Evolutionary conservation across 1,140 invertebrate species (phyloP), one percentile per base, ranked within the genome.

Genomic region (Ceratoteleas bidentatus): DNA sequence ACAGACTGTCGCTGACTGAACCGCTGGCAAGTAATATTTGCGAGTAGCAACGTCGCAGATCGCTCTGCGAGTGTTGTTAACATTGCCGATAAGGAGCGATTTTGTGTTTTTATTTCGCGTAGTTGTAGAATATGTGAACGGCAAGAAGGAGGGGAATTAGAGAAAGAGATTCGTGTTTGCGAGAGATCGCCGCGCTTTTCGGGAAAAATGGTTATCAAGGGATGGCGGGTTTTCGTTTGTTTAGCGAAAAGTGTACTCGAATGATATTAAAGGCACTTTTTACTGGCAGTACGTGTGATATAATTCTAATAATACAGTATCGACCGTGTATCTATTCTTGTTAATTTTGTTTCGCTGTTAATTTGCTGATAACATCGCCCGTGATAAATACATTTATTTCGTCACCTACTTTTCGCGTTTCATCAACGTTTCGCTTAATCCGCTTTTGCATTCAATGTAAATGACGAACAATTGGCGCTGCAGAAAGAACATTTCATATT

Each of bases 1-100:
- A 81, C 47, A 81, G 89, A 80, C 13, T 89, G 0, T 91, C 90
- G 0, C 75, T 90, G 0, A 76, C 86, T 15, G 87, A 88, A 50
- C 74, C 82, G 43, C n/a, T 75, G 83, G 87, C 86, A 83, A 85
- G 82, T 69, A 57, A 24, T 24, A 24, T 24, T 24, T 4, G 24
- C 24, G 24, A 2, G 24, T 24, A 24, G 24, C 24, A 24, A 24
- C 24, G 24, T 24, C 24, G 24, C 24, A 24, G 24, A 1, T 24
- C 24, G 24, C n/a, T n/a, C n/a, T n/a, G n/a, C n/a, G n/a, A n/a
- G n/a, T n/a, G 34, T 36, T 40, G 10, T 40, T 40, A 9, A 40
- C 36, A 11, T 40, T 11, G 36, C 7, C 36, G 36, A 40, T 40
- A 40, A 40, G 2, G 10, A 40, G 36, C 36, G 36, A 40, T 1